Conservation (phyloP, 2,113 vertebrate genomes). For the Solea senegalensis region DNA sequence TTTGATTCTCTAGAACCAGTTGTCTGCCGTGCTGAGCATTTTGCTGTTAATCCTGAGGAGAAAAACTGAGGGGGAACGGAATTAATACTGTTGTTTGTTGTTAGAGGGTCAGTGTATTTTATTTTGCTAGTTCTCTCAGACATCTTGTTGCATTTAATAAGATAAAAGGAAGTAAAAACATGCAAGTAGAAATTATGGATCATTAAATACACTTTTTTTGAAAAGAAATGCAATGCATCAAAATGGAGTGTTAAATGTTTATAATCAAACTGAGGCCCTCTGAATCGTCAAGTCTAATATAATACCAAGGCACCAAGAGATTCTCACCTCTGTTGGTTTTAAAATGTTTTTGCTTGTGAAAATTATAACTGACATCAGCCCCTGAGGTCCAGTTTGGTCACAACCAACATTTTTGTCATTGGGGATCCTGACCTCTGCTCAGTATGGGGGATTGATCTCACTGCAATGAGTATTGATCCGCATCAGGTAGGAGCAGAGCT, state of each 20-base stretch:
- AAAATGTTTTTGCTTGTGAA: not conserved
- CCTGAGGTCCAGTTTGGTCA: conserved; percentile 9
- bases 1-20: conserved; percentile 35
- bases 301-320: too few relatives aligned
- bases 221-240: too few relatives aligned
- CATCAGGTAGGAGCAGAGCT: conserved; percentile 52
- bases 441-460: conserved; percentile 48
- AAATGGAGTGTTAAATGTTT: not conserved
- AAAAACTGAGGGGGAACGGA: conserved; percentile 12
- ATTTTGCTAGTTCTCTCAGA: too few relatives aligned
- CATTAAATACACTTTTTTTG: too few relatives aligned
- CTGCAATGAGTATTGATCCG: conserved; percentile 66
- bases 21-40: conserved; percentile 10
- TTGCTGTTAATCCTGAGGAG: conserved; percentile 47
- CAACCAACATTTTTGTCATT: not conserved
- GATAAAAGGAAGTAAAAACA: too few relatives aligned
- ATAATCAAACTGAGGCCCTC: not conserved
- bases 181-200: too few relatives aligned
- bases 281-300: too few relatives aligned
- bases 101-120: too few relatives aligned
- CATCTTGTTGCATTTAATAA: too few relatives aligned
- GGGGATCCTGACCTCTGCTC: conserved; percentile 25
- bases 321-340: not conserved
- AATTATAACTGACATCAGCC: not conserved
- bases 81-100: too few relatives aligned